phyloP scores from a whole-genome alignment of 1,140 invertebrate genomes.

The Stegodyphus dumicola region DNA sequence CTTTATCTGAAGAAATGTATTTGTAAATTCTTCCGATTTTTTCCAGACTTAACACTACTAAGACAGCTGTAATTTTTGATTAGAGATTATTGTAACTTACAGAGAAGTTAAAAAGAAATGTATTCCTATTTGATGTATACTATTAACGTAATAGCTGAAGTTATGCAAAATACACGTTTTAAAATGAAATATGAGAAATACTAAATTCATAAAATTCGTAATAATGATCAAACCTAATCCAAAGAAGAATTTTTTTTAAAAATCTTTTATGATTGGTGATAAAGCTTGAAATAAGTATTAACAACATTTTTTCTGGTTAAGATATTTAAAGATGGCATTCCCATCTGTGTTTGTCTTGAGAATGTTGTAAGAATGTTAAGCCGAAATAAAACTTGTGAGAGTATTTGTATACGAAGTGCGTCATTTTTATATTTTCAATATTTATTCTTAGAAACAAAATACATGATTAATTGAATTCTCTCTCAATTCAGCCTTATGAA shows the following conservation, averaged over 20 bases:
- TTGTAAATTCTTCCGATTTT: too few relatives aligned
- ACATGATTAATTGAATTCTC: too few relatives aligned
- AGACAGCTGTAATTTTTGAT: too few relatives aligned
- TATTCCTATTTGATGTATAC: too few relatives aligned
- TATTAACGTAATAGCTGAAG: background rate
- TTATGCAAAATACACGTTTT: background rate
- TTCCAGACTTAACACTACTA: too few relatives aligned
- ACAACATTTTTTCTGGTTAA: background rate
- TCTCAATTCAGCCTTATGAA: too few relatives aligned
- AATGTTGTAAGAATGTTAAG: conserved; percentile 29
- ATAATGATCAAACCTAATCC: background rate
- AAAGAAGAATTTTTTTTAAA: background rate
- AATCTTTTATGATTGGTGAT: background rate
- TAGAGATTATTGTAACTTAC: too few relatives aligned
- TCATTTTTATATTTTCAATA: too few relatives aligned
- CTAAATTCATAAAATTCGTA: background rate
- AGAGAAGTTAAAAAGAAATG: too few relatives aligned
- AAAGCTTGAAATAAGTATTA: background rate
- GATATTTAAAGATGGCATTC: background rate
- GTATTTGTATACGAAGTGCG: background rate
- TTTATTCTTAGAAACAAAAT: too few relatives aligned
- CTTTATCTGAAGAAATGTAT: too few relatives aligned
- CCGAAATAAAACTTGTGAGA: conserved; percentile 40
- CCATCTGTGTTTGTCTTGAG: background rate
- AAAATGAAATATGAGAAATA: background rate